Base-by-base conservation (phyloP, 2,797 vertebrate genomes). In the Anas bernieri region DNA sequence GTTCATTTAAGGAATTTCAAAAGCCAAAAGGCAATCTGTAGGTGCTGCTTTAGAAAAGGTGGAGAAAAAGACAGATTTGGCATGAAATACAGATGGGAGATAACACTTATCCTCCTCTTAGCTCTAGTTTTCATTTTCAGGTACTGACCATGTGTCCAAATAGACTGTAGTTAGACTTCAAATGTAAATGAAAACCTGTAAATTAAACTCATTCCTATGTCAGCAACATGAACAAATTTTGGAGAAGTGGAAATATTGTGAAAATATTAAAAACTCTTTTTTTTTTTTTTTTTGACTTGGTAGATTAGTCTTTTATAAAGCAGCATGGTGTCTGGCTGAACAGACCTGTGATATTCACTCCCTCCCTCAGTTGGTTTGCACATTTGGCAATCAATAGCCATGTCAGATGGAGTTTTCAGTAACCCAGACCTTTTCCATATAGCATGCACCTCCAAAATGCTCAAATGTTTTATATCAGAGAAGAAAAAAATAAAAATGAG, bases 401-500 rank as follows among this genome's bases (percentile, higher is more conserved):
- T 23, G 21, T 84, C 70, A 72, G 56, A 43, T 11, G 4, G 21
- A 92, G 35, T 18, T 86, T 72, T 9, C 3, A 59, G 39, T 31
- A 77, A 59, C 30, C 0, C 0, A 58, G 15, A 18, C 1, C 23
- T 72, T 64, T 81, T 70, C 22, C 16, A 63, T 31, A 72, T 1
- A 54, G 16, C 9, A 11, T 22, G 35, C 7, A 79, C 58, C 22
- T 84, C 12, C 63, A 81, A 35, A 79, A 82, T 66, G 25, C 7
- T 6, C 59, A 72, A 37, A 74, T 1, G 9, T 41, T 74, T 90
- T 68, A 9, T 62, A 22, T 31, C 58, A 52, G 48, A 13, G 12
- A 52, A 16, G 30, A 15, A 15, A 30, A 20, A 5, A 62, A 37
- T 37, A 69, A 52, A 43, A 39, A 43, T 25, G 1, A 52, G 15